A percentile compares a stretch with the other conserved stretches of the same genome.
Conservation (phyloP, 2,113 vertebrate genomes). For the Patagioenas fasciata region DNA sequence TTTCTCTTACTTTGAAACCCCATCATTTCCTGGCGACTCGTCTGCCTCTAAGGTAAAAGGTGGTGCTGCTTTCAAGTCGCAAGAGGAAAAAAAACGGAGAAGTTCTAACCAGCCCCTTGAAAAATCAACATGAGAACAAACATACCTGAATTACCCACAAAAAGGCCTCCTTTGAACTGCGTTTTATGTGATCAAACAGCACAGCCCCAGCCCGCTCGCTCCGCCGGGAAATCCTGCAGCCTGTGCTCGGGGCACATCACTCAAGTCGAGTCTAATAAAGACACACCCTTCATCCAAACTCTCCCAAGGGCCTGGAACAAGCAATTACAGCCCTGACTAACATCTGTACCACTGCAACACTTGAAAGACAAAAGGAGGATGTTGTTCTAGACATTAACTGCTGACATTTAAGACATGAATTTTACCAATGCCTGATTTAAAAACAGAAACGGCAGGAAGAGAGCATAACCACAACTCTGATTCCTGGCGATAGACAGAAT, state of each 20-base stretch:
- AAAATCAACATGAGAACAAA: slow-evolving; percentile 48
- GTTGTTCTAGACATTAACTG: background rate
- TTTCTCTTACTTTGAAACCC: slow-evolving; percentile 60
- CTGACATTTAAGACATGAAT: background rate
- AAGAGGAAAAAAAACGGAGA: background rate
- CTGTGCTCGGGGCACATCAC: background rate
- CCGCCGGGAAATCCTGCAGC: slow-evolving; percentile 1
- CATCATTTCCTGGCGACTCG: slow-evolving; percentile 48
- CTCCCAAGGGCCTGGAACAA: slow-evolving; percentile 25
- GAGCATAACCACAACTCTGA: background rate
- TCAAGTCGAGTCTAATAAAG: background rate
- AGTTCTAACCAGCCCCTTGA: background rate
- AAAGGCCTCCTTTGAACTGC: background rate
- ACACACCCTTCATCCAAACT: slow-evolving; percentile 19
- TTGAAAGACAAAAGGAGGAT: slow-evolving; percentile 16
- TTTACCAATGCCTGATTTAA: background rate
- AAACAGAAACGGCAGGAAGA: background rate
- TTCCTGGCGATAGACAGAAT: background rate
- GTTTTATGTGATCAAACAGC: slow-evolving; percentile 13
- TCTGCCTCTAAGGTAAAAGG: slow-evolving; percentile 33
- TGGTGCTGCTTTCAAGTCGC: slow-evolving; percentile 35
- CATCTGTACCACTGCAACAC: background rate
- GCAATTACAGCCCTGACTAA: slow-evolving; percentile 6
- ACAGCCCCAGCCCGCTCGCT: slow-evolving; percentile 3
- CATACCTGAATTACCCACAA: slow-evolving; percentile 17